A percentile compares a stretch with the other conserved stretches of the same genome.
phyloP scores from a whole-genome alignment of 2,113 vertebrate genomes.

The Cololabis saira region DNA sequence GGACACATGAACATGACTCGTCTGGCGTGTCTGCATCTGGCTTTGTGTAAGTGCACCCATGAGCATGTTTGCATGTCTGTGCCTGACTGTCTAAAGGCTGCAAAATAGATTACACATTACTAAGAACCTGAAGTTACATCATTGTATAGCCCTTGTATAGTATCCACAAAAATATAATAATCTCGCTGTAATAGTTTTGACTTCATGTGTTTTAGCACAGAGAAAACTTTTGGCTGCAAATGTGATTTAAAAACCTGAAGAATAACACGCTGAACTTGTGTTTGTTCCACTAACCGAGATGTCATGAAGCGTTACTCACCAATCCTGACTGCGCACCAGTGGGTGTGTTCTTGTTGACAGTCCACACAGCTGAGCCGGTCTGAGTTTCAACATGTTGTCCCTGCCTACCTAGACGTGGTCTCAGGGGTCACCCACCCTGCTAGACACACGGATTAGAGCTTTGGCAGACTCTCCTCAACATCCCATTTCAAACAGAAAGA shows the following conservation, averaged over 20 bases:
- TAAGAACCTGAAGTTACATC: constrained; percentile 2
- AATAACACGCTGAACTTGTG: background rate
- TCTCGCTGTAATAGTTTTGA: background rate
- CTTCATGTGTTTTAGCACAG: background rate
- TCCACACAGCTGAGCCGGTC: background rate
- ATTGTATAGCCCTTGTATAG: background rate
- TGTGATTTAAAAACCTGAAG: background rate
- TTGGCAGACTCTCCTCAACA: background rate
- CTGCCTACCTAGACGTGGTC: constrained; percentile 2
- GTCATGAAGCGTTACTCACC: background rate
- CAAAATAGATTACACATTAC: constrained; percentile 8
- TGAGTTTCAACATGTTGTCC: constrained; percentile 3
- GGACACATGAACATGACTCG: background rate
- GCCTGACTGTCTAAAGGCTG: background rate
- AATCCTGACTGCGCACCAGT: background rate
- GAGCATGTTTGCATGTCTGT: constrained; percentile 29
- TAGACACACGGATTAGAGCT: background rate
- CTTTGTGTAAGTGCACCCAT: constrained; percentile 9
- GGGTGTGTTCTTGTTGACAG: constrained; percentile 20
- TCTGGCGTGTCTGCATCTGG: constrained; percentile 10
- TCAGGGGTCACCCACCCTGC: background rate
- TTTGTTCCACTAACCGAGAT: too few relatives aligned
- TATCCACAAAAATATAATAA: background rate
- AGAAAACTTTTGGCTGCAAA: too few relatives aligned
- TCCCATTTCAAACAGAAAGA: background rate